Conservation (phyloP, 2,797 vertebrate species). For the Acomys russatus region DNA sequence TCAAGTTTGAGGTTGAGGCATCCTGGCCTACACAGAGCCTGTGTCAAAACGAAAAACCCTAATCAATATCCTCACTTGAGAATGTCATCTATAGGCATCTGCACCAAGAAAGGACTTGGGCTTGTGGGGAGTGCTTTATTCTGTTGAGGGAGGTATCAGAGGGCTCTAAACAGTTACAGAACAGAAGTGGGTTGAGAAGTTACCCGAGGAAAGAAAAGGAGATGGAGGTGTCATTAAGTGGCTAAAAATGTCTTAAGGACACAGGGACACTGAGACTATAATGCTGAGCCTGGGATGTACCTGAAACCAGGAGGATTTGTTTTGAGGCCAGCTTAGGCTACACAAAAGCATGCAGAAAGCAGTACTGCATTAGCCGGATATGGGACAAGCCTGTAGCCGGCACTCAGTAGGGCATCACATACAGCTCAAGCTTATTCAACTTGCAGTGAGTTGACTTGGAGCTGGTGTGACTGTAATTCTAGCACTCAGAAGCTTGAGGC, state of each 20-base stretch:
- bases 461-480: not conserved
- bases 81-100: conserved; percentile 5
- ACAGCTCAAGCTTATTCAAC: not conserved
- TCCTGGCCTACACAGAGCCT: not conserved
- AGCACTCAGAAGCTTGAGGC: too few species aligned
- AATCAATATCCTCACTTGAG: not conserved
- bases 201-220: not conserved
- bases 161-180: conserved; percentile 5
- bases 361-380: not conserved
- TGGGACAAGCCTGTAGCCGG: not conserved
- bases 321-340: not conserved
- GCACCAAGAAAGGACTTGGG: not conserved
- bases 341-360: not conserved
- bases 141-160: not conserved
- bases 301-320: not conserved
- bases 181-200: not conserved
- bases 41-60: not conserved
- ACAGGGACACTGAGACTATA: not conserved
- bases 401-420: not conserved
- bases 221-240: not conserved
- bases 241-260: not conserved
- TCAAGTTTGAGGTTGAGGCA: not conserved
- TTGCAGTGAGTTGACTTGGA: not conserved
- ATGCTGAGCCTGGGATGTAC: not conserved
- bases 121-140: not conserved